Evolutionary conservation across 2,888 invertebrate genomes (phyloP).

Genomic region (Ephialtes manifestator): DNA sequence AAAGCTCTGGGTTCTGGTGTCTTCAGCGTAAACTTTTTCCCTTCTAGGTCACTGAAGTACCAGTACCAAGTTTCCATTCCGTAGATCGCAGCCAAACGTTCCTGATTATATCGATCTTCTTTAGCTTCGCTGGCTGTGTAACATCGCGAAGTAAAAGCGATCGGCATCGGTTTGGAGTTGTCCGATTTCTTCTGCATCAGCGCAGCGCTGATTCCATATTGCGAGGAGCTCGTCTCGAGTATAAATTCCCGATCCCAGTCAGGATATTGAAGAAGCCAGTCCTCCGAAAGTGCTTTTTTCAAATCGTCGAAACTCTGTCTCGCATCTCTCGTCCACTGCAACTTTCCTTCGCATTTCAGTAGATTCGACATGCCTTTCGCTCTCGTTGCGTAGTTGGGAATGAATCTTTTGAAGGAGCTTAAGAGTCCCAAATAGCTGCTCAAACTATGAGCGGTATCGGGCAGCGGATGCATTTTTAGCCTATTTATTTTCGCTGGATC

Average conservation of each 20-base stretch:
- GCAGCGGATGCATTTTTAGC: slow-evolving; percentile 7
- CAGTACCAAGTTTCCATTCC: slow-evolving; percentile 59
- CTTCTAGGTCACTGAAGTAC: slow-evolving; percentile 33
- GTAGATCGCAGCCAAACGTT: slow-evolving; percentile 38
- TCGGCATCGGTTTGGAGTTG: not conserved
- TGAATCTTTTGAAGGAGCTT: slow-evolving; percentile 40
- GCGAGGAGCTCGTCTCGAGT: slow-evolving; percentile 14
- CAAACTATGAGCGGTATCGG: not conserved
- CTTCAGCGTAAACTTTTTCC: slow-evolving; percentile 43
- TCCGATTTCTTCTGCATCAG: slow-evolving; percentile 32
- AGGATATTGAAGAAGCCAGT: slow-evolving; percentile 51
- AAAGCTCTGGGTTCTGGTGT: slow-evolving; percentile 50
- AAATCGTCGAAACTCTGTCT: slow-evolving; percentile 26
- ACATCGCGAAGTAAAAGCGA: slow-evolving; percentile 57
- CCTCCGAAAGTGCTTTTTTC: not conserved
- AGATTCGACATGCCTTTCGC: slow-evolving; percentile 1
- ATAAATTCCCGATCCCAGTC: slow-evolving; percentile 48
- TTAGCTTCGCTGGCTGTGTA: slow-evolving; percentile 30
- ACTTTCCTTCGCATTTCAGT: slow-evolving; percentile 2
- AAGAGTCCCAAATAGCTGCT: slow-evolving; percentile 39
- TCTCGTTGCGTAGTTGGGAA: slow-evolving; percentile 35
- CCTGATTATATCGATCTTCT: slow-evolving; percentile 17
- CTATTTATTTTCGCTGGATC: slow-evolving; percentile 42
- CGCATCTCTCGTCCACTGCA: slow-evolving; percentile 26
- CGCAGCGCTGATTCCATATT: slow-evolving; percentile 34